Conservation (phyloP, 2,113 vertebrate species). For the Tragelaphus scriptus region DNA sequence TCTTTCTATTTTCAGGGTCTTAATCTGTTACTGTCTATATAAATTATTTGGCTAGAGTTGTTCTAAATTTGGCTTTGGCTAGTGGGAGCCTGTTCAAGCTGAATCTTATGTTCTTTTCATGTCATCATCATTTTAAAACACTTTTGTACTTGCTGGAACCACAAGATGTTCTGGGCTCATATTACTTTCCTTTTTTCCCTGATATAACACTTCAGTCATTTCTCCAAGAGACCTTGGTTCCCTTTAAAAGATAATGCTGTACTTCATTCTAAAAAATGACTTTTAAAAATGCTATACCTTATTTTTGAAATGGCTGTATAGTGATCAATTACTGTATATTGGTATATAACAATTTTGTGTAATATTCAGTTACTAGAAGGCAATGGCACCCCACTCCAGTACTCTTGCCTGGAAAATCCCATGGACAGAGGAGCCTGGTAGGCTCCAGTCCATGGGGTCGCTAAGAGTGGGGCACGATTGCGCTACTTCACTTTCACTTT, state of each 20-base stretch:
- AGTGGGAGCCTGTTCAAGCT: not conserved
- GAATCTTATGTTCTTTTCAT: not conserved
- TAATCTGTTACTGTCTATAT: not conserved
- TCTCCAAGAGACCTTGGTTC: not conserved
- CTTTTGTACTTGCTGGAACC: not conserved
- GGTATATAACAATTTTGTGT: not conserved
- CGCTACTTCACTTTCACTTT: too few relatives aligned
- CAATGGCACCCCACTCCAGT: too few relatives aligned
- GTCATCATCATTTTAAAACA: not conserved
- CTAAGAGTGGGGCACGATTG: too few relatives aligned
- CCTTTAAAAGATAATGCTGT: not conserved
- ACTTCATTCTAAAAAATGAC: not conserved
- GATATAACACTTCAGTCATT: not conserved
- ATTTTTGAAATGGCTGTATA: not conserved
- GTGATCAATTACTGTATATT: not conserved
- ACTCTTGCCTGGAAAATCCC: too few relatives aligned
- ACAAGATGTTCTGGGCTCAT: not conserved
- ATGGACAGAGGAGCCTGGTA: too few relatives aligned
- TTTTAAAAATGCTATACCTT: not conserved
- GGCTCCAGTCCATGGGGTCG: too few relatives aligned
- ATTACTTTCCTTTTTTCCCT: not conserved
- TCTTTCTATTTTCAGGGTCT: not conserved
- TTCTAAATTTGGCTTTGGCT: not conserved
- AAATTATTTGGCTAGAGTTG: not conserved
- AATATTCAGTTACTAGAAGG: not conserved